phyloP scores from a whole-genome alignment of 2,888 invertebrate species.

The Eucera pruinosa region DNA sequence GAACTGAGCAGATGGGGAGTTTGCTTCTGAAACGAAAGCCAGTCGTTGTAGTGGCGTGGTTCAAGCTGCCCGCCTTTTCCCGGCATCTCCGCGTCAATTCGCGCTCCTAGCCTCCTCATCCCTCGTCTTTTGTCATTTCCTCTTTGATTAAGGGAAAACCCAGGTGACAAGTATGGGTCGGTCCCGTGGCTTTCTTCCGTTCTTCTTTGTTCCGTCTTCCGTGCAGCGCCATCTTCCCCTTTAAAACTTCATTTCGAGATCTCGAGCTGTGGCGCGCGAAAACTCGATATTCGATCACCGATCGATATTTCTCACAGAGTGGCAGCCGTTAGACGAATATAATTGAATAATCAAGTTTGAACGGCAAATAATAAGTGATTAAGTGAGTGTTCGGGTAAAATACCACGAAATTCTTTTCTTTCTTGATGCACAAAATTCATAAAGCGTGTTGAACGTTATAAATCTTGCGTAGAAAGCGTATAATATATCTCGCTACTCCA shows the following conservation, averaged over 20 bases:
- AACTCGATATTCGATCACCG: conserved; percentile 21
- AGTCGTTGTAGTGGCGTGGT: conserved; percentile 82
- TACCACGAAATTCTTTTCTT: too few species aligned
- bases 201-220: conserved; percentile 45
- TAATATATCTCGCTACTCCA: too few species aligned
- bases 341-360: too few species aligned
- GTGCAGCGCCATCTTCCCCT: conserved; percentile 33
- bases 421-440: too few species aligned
- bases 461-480: too few species aligned
- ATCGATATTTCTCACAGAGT: conserved; percentile 14
- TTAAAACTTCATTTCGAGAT: conserved; percentile 18
- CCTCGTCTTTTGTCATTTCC: conserved; percentile 9
- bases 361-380: too few species aligned
- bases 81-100: conserved; percentile 60
- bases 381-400: too few species aligned
- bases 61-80: conserved; percentile 78
- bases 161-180: conserved; percentile 41
- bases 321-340: too few species aligned
- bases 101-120: conserved; percentile 33
- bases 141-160: conserved; percentile 18
- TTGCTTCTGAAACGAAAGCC: conserved; percentile 75
- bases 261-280: conserved; percentile 17
- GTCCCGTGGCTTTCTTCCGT: conserved; percentile 42
- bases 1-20: conserved; percentile 75
- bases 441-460: too few species aligned